Evolutionary conservation across 2,113 vertebrate genomes (phyloP).

Genomic region (Phoenicopterus ruber): DNA sequence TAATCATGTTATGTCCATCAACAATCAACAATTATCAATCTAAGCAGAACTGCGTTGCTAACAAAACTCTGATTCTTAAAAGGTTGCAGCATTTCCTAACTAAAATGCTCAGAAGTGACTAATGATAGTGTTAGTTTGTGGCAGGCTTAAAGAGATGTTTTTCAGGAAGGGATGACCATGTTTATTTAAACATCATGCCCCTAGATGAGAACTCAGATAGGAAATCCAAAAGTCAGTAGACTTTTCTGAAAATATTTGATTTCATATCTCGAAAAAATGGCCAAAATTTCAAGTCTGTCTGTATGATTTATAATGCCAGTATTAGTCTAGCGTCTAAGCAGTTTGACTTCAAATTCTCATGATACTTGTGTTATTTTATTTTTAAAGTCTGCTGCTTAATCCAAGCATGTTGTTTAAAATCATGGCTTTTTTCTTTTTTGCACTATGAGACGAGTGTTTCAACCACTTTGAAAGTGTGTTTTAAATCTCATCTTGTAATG

Average conservation of each 20-base stretch:
- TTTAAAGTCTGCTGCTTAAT: background rate
- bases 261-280: background rate
- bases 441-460: background rate
- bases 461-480: background rate
- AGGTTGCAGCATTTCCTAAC: background rate
- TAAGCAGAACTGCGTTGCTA: background rate
- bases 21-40: background rate
- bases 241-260: background rate
- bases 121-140: background rate
- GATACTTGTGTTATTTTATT: background rate
- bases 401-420: background rate
- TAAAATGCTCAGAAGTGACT: background rate
- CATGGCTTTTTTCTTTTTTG: background rate
- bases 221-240: background rate
- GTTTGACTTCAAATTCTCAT: background rate
- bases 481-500: background rate
- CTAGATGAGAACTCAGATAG: background rate
- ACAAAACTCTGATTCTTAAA: background rate
- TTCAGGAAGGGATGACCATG: accelerated
- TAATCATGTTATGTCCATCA: background rate
- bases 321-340: background rate
- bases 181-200: background rate
- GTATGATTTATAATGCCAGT: background rate
- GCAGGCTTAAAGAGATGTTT: background rate
- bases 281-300: background rate